Evolutionary conservation across 2,888 invertebrate species (phyloP), one percentile per base, ranked within the genome.

Genomic region (Melikaiella ostensackeni): DNA sequence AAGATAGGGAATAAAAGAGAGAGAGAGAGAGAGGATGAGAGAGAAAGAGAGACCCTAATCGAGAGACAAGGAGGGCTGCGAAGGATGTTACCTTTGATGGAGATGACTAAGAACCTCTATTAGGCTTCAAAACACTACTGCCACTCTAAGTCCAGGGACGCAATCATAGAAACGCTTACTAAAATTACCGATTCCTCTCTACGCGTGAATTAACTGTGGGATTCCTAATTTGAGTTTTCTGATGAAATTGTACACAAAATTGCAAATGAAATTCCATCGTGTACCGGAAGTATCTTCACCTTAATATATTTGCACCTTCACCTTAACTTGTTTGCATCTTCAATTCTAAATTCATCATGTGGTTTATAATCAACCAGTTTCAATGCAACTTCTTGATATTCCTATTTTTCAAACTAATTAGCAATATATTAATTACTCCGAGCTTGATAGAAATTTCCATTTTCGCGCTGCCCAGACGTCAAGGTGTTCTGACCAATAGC

Each of bases 81-180:
- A 82, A 84, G 85, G 85, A 86, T 83, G 86, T 87, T 86, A 87
- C 86, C 87, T 87, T 85, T 88, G 86, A 87, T 85, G 87, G 86
- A 85, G 85, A 87, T 84, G 84, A 84, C 84, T 86, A 85, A 86
- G 86, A 86, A 86, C 85, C 87, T 85, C 86, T 86, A 86, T 87
- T 88, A 88, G 84, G 83, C 82, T 84, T 85, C 82, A 84, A 86
- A 87, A 87, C 84, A 84, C 85, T 86, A 84, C 84, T 83, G 84
- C 83, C 82, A 84, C 83, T 84, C 83, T 84, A 80, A 63, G 75
- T 78, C 80, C 86, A 87, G 85, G 86, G 86, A 86, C 86, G 86
- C 81, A 86, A 80, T 86, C 83, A 80, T 77, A 84, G 76, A 82
- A 81, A 66, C 64, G 64, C 46, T 66, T 66, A 66, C 64, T 61